These are phyloP conservation scores for Macaria liturata DNA, from an alignment of 2,888 invertebrate genomes.

Conservation along the genomic window DNA sequence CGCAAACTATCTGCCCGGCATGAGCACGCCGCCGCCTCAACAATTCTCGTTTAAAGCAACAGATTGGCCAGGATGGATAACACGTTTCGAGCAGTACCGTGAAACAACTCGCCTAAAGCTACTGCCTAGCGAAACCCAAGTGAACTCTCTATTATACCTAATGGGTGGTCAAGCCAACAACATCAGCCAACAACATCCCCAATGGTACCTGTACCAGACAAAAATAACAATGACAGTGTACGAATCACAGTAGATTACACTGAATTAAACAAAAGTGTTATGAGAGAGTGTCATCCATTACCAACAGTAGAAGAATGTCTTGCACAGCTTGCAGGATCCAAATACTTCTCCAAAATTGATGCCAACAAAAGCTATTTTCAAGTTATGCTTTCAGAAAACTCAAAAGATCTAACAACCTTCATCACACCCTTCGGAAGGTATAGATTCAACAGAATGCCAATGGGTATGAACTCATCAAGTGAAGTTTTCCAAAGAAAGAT, in stretches of 20 bases:
- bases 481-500: conserved; percentile 13
- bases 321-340: conserved; percentile 9
- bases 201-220: conserved; percentile 5
- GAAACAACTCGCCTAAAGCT: conserved; percentile 6
- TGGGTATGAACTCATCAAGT: conserved; percentile 11
- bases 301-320: conserved; percentile 14
- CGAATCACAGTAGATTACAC: conserved; percentile 5
- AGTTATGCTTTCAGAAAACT: conserved; percentile 7
- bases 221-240: conserved; percentile 1
- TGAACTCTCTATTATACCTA: conserved; percentile 2
- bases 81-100: conserved; percentile 4
- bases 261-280: conserved; percentile 2
- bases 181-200: conserved; percentile 3
- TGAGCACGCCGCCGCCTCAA: conserved; percentile 8
- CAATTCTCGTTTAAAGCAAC: conserved; percentile 2
- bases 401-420: conserved; percentile 12
- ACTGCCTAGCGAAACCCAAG: conserved; percentile 8
- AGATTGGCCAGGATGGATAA: conserved; percentile 5
- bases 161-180: conserved; percentile 9
- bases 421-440: conserved; percentile 10
- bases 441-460: conserved; percentile 11
- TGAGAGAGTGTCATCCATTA: conserved; percentile 4
- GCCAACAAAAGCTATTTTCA: conserved; percentile 6
- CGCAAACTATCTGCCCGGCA: conserved; percentile 1
- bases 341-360: conserved; percentile 3